phyloP scores from a whole-genome alignment of 2,888 invertebrate genomes.

The Agriopis marginaria region DNA sequence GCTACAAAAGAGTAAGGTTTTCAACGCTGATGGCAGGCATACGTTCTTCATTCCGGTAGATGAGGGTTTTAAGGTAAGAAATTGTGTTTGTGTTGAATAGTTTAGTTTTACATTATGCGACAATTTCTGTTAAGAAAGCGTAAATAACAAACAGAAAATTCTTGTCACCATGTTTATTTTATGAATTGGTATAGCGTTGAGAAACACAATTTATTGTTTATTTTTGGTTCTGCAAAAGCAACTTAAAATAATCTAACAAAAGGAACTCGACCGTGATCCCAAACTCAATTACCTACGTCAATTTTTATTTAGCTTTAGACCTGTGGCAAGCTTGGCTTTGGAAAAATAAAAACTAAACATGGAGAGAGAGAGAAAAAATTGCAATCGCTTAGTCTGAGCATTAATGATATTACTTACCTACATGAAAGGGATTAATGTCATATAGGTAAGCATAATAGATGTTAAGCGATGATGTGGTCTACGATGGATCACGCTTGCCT shows the following conservation, averaged over 20 bases:
- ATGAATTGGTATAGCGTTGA: background rate
- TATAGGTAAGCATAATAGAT: too few species aligned
- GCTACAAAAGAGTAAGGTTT: constrained; percentile 91
- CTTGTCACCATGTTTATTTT: background rate
- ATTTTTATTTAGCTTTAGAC: constrained; percentile 11
- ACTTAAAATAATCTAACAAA: constrained; percentile 2
- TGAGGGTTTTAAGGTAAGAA: constrained; percentile 93
- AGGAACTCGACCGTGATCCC: constrained; percentile 9
- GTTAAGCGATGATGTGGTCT: too few species aligned
- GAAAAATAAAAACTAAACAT: too few species aligned
- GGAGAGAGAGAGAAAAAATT: too few species aligned
- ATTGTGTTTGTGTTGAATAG: background rate
- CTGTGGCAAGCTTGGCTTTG: background rate
- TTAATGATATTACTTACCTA: too few species aligned
- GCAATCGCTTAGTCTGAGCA: too few species aligned
- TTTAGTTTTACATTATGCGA: background rate
- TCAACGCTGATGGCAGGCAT: constrained; percentile 91
- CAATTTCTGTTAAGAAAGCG: background rate
- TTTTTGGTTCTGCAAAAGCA: background rate
- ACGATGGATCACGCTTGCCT: too few species aligned
- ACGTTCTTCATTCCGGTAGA: constrained; percentile 97
- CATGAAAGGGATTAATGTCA: too few species aligned
- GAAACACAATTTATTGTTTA: background rate
- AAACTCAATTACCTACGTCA: constrained; percentile 13
- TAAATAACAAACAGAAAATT: background rate